These are phyloP conservation scores for Lindbergichthys nudifrons DNA, from an alignment of 2,797 vertebrate genomes.

Conservation along the genomic window DNA sequence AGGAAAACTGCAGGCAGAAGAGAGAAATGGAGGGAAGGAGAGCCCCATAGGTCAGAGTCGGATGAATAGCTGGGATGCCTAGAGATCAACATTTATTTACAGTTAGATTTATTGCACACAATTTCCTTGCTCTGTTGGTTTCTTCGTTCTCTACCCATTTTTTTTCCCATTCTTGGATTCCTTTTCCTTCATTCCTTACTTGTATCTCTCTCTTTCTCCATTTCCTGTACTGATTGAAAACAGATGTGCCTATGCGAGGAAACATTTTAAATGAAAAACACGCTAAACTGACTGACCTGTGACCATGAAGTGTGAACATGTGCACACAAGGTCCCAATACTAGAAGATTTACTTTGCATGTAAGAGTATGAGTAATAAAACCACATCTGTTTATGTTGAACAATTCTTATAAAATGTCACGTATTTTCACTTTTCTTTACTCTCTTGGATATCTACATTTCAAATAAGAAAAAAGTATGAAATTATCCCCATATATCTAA, in stretches of 20 bases:
- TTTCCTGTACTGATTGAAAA: slow-evolving; percentile 39
- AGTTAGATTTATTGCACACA: slow-evolving; percentile 37
- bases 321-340: background rate
- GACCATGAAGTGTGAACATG: slow-evolving; percentile 19
- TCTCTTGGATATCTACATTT: background rate
- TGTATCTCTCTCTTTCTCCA: slow-evolving; percentile 6
- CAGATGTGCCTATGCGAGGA: slow-evolving; percentile 46
- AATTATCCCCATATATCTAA: slow-evolving; percentile 1
- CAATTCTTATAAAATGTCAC: background rate
- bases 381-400: background rate
- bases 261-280: slow-evolving; percentile 40
- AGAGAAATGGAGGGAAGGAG: slow-evolving; percentile 16
- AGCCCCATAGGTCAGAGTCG: slow-evolving; percentile 53
- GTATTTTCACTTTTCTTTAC: background rate
- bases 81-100: slow-evolving; percentile 54
- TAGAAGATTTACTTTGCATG: background rate
- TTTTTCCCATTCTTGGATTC: slow-evolving; percentile 12
- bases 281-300: slow-evolving; percentile 34
- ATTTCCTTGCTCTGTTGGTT: slow-evolving; percentile 28
- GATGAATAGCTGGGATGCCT: slow-evolving; percentile 54
- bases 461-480: no score
- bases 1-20: slow-evolving; percentile 54
- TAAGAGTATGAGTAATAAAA: background rate
- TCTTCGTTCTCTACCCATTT: slow-evolving; percentile 26
- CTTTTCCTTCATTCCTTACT: slow-evolving; percentile 15